These are phyloP conservation scores for Neomicropteryx cornuta DNA, from an alignment of 1,140 invertebrate species.

Conservation along the genomic window DNA sequence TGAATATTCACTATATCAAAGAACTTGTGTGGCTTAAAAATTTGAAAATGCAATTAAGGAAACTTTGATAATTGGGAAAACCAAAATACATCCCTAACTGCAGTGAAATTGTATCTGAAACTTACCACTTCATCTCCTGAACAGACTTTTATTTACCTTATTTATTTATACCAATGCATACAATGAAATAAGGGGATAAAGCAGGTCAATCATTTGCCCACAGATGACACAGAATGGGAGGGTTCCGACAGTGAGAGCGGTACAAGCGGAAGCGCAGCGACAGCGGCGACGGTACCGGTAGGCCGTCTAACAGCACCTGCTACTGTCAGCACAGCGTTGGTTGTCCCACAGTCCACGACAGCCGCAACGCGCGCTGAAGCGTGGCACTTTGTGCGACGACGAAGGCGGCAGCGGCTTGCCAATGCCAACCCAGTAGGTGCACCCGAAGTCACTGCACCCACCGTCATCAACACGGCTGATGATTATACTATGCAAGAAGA, in stretches of 20 bases:
- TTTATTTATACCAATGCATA: too few species aligned
- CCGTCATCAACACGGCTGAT: slow-evolving; percentile 6
- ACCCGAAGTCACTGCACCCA: too few species aligned
- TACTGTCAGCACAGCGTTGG: slow-evolving; percentile 23
- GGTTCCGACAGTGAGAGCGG: slow-evolving; percentile 31
- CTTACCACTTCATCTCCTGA: too few species aligned
- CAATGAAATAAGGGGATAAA: too few species aligned
- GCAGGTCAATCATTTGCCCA: slow-evolving; percentile 21
- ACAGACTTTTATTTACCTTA: too few species aligned
- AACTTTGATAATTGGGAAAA: too few species aligned
- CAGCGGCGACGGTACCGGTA: slow-evolving; percentile 29
- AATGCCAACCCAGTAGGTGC: not conserved
- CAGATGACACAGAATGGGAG: slow-evolving; percentile 53
- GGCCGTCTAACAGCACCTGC: slow-evolving; percentile 20
- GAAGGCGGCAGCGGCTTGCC: not conserved
- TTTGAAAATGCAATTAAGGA: too few species aligned
- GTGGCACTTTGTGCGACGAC: not conserved
- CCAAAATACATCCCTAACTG: too few species aligned
- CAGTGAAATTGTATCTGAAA: too few species aligned
- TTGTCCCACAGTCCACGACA: slow-evolving; percentile 21
- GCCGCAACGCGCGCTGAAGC: too few species aligned
- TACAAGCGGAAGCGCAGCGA: slow-evolving; percentile 17
- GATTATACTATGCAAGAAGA: slow-evolving; percentile 13
- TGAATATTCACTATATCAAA: too few species aligned
- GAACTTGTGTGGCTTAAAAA: too few species aligned